A percentile compares a stretch with the other conserved stretches of the same genome.
Evolutionary conservation across 2,797 vertebrate species (phyloP).

Genomic region (Jordanella pulchra): DNA sequence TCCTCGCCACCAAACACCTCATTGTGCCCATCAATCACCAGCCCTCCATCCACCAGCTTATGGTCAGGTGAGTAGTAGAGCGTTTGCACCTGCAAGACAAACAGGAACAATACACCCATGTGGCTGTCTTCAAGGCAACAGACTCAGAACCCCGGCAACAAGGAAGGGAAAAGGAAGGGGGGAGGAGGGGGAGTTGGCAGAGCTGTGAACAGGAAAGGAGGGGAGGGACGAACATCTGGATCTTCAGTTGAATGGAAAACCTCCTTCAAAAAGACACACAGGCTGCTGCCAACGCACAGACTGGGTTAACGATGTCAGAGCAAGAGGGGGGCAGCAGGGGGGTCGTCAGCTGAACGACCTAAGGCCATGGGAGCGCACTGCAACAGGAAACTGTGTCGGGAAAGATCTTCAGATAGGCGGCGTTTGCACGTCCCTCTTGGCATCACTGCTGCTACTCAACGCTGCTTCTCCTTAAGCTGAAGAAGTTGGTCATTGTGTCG

Average conservation of each 20-base stretch:
- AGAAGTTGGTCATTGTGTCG: constrained; percentile 57
- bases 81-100: constrained; percentile 99
- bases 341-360: constrained; percentile 16
- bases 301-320: constrained; percentile 46
- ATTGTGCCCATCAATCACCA: constrained; percentile 93
- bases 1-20: constrained; percentile 98
- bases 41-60: constrained; percentile 98
- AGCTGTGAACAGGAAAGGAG: constrained; percentile 58
- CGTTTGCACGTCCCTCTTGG: constrained; percentile 11
- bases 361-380: constrained; percentile 60
- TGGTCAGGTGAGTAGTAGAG: constrained; percentile 99
- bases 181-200: constrained; percentile 22
- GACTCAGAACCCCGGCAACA: constrained; percentile 64
- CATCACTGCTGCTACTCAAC: constrained; percentile 54
- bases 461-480: constrained; percentile 59
- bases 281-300: constrained; percentile 41
- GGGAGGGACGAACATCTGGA: constrained; percentile 34
- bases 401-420: constrained; percentile 66
- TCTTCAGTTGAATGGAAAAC: constrained; percentile 64
- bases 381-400: constrained; percentile 66
- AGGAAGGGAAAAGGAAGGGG: constrained; percentile 31
- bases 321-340: constrained; percentile 31
- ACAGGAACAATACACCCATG: constrained; percentile 97
- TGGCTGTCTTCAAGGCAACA: constrained; percentile 93
- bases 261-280: constrained; percentile 60